phyloP scores from a whole-genome alignment of 1,140 invertebrate genomes.

The Magallana angulata region DNA sequence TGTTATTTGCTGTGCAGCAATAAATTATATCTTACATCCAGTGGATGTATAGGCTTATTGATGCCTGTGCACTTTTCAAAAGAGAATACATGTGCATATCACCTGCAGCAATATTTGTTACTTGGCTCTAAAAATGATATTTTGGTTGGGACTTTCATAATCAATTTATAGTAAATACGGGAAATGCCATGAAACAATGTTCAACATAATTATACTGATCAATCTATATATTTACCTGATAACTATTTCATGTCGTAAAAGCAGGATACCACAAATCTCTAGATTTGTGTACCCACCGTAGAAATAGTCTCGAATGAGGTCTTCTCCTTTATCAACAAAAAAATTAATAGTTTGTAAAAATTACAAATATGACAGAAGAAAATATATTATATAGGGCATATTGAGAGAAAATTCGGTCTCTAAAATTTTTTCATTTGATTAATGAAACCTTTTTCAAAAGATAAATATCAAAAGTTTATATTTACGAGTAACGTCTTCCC shows the following conservation, averaged over 20 bases:
- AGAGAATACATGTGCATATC: background rate
- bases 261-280: background rate
- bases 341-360: background rate
- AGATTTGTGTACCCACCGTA: background rate
- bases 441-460: background rate
- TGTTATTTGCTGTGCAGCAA: too few species aligned
- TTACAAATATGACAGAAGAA: background rate
- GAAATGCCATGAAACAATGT: background rate
- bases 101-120: background rate
- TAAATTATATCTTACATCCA: too few species aligned
- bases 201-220: background rate
- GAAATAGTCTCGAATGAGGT: background rate
- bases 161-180: background rate
- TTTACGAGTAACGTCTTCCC: slow-evolving; percentile 4
- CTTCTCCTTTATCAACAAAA: background rate
- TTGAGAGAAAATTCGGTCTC: background rate
- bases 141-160: background rate
- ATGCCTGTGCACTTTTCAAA: background rate
- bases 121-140: slow-evolving; percentile 1
- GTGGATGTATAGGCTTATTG: too few species aligned
- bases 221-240: slow-evolving; percentile 1
- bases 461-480: slow-evolving; percentile 8
- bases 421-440: slow-evolving; percentile 1
- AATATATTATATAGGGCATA: background rate
- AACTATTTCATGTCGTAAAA: background rate